Conservation (phyloP, 2,113 vertebrate species). For the Chauna torquata region DNA sequence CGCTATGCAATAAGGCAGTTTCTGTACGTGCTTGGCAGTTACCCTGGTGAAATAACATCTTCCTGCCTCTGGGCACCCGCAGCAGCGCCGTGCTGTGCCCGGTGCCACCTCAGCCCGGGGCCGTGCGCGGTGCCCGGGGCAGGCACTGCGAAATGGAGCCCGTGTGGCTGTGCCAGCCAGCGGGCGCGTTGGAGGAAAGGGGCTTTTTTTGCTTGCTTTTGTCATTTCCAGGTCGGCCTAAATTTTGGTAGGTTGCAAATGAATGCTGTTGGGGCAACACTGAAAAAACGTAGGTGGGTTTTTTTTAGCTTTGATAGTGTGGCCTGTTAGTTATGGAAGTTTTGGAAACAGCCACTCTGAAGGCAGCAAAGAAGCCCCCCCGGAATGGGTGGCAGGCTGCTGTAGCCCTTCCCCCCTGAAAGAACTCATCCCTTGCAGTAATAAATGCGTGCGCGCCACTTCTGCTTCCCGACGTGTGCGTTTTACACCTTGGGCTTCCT, state of each 20-base stretch:
- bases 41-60: not conserved
- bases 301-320: not conserved
- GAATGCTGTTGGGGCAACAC: not conserved
- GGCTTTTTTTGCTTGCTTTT: not conserved
- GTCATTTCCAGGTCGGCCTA: not conserved
- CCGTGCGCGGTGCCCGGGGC: no score
- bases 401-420: not conserved
- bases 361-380: not conserved
- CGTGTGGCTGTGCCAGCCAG: not conserved
- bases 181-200: fast-evolving
- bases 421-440: fast-evolving
- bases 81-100: not conserved
- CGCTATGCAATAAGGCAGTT: fast-evolving
- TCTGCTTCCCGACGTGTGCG: not conserved
- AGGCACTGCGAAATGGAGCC: not conserved
- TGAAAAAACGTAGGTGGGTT: not conserved
- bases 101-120: not conserved
- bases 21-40: not conserved
- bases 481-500: not conserved
- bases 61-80: not conserved
- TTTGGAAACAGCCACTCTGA: not conserved
- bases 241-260: not conserved
- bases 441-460: not conserved
- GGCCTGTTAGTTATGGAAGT: not conserved
- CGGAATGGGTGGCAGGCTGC: fast-evolving